A percentile compares a stretch with the other conserved stretches of the same genome.
These are phyloP conservation scores for Pachyuromys duprasi DNA, from an alignment of 2,797 vertebrate genomes.

Conservation along the genomic window DNA sequence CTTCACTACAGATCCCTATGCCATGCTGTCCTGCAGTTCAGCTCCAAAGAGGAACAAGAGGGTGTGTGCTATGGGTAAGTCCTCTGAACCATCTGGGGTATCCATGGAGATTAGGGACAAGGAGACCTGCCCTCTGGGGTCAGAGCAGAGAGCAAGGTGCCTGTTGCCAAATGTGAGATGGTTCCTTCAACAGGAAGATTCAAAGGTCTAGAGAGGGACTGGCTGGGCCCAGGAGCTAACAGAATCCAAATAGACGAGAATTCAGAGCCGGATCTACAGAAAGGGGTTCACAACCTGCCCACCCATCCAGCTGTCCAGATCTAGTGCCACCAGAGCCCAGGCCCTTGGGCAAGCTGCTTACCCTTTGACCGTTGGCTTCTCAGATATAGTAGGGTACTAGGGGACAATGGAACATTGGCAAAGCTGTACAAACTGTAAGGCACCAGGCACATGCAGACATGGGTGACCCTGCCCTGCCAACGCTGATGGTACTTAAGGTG, in stretches of 20 bases:
- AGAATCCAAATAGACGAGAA: neutral
- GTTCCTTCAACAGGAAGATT: neutral
- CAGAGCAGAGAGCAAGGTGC: neutral
- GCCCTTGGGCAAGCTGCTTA: neutral
- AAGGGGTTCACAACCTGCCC: neutral
- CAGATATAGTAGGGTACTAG: fast-evolving
- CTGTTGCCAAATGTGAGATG: neutral
- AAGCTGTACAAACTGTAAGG: neutral
- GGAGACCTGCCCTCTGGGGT: neutral
- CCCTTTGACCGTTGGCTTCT: neutral
- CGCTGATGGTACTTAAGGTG: neutral
- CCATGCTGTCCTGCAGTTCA: constrained; percentile 78
- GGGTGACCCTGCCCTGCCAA: neutral
- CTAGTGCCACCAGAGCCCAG: neutral
- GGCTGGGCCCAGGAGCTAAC: neutral
- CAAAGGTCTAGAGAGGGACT: neutral
- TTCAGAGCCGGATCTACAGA: too few relatives aligned
- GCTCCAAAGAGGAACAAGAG: neutral
- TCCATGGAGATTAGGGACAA: fast-evolving
- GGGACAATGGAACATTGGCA: neutral
- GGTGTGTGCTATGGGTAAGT: constrained; percentile 82
- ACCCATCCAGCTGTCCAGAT: neutral
- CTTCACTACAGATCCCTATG: constrained; percentile 77
- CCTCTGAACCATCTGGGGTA: fast-evolving
- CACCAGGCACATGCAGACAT: neutral